phyloP scores from a whole-genome alignment of 2,797 vertebrate species.

The Danio kyathit region DNA sequence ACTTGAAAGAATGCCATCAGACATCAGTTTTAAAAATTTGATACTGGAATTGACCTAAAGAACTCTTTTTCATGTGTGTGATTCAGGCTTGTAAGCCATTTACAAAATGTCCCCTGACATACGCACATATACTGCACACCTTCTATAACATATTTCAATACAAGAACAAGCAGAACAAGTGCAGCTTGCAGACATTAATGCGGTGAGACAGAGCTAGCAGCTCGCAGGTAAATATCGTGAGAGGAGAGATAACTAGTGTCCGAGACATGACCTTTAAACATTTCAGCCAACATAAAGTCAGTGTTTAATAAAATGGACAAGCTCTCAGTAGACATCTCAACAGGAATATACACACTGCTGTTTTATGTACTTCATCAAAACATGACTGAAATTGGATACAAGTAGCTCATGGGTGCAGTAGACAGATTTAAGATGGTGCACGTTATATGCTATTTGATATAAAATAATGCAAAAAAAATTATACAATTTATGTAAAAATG shows the following conservation, averaged over 20 bases:
- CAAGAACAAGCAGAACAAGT: slow-evolving; percentile 5
- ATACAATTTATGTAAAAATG: no score
- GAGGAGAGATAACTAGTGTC: slow-evolving; percentile 34
- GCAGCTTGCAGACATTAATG: slow-evolving; percentile 28
- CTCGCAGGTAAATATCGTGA: slow-evolving; percentile 34
- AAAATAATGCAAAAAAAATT: no score
- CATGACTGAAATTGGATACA: neutral
- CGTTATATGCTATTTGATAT: neutral
- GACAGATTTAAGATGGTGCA: neutral
- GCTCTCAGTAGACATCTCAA: slow-evolving; percentile 20
- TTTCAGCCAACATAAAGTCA: slow-evolving; percentile 27
- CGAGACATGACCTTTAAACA: slow-evolving; percentile 47
- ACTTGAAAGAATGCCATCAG: slow-evolving; percentile 5
- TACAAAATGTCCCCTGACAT: neutral
- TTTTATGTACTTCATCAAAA: neutral
- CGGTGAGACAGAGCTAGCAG: neutral
- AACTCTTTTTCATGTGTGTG: neutral
- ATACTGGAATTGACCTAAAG: slow-evolving; percentile 7
- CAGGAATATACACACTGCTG: neutral
- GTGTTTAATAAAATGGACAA: slow-evolving; percentile 33
- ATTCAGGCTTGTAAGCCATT: neutral
- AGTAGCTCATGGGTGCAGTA: neutral
- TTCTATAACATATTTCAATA: neutral
- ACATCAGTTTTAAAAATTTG: slow-evolving; percentile 14
- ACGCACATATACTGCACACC: slow-evolving; percentile 4